phyloP scores from a whole-genome alignment of 2,888 invertebrate genomes.

The Scaptomyza tumidula region DNA sequence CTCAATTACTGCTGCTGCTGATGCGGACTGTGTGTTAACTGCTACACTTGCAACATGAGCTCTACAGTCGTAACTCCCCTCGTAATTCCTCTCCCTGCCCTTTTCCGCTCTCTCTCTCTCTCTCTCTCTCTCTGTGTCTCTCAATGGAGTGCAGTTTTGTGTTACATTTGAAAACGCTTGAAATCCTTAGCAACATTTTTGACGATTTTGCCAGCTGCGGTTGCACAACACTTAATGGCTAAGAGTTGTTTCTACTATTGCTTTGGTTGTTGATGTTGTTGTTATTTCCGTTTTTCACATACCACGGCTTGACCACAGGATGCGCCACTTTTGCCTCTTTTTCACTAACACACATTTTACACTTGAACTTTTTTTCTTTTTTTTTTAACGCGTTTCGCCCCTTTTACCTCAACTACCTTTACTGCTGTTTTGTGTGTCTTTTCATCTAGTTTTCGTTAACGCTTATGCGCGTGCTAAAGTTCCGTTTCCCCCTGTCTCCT shows the following conservation, averaged over 20 bases:
- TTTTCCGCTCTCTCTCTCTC: no score
- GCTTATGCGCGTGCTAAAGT: constrained; percentile 16
- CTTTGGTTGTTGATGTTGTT: constrained; percentile 13
- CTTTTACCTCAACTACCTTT: background rate
- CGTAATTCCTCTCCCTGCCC: no score
- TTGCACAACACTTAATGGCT: constrained; percentile 29
- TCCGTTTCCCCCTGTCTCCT: background rate
- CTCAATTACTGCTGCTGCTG: constrained; percentile 50
- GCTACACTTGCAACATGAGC: constrained; percentile 43
- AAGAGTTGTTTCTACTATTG: constrained; percentile 18
- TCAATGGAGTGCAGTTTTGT: constrained; percentile 31
- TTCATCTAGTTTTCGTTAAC: constrained; percentile 55
- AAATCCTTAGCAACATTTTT: constrained; percentile 67
- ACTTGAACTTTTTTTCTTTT: constrained; percentile 42
- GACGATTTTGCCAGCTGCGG: constrained; percentile 65
- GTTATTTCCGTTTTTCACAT: constrained; percentile 43
- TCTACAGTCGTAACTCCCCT: background rate
- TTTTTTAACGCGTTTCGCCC: constrained; percentile 45
- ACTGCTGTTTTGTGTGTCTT: constrained; percentile 31
- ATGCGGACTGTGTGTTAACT: constrained; percentile 25
- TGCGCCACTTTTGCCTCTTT: constrained; percentile 65
- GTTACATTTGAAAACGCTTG: constrained; percentile 51
- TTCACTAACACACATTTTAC: constrained; percentile 53
- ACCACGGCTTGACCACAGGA: constrained; percentile 65
- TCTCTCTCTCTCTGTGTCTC: no score